A percentile compares a stretch with the other conserved stretches of the same genome.
Conservation (phyloP, 1,140 invertebrate species). For the Heliothis virescens region DNA sequence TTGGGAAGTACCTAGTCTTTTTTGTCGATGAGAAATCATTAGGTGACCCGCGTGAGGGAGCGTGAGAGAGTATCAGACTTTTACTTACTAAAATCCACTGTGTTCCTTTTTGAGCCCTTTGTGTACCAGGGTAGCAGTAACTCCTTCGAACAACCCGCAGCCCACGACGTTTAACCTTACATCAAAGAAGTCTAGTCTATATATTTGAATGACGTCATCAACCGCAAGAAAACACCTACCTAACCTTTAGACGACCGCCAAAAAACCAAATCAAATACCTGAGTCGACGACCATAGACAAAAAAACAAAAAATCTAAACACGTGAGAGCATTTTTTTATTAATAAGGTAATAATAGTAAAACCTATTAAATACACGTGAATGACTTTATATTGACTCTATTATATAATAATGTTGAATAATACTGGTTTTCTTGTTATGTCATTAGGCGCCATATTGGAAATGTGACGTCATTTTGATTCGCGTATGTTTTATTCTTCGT, state of each 20-base stretch:
- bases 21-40: no score
- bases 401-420: conserved; percentile 13
- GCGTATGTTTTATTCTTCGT: background rate
- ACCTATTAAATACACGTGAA: conserved; percentile 19
- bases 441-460: conserved; percentile 23
- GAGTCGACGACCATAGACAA: background rate
- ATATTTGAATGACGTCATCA: background rate
- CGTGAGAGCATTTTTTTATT: conserved; percentile 6
- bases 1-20: no score
- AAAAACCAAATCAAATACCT: conserved; percentile 12
- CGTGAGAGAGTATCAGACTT: no score
- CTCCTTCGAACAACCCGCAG: no score
- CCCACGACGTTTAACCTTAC: no score
- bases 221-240: background rate
- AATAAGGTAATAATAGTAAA: conserved; percentile 17
- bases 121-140: no score
- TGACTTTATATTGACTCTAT: background rate
- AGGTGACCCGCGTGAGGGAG: no score
- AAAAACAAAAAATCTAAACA: conserved; percentile 18
- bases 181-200: background rate
- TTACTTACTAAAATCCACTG: no score
- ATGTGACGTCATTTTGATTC: conserved; percentile 6
- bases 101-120: no score
- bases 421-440: conserved; percentile 27
- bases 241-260: background rate